A percentile compares a stretch with the other conserved stretches of the same genome.
Conservation (phyloP, 2,888 invertebrate species). For the Agriotes lineatus region DNA sequence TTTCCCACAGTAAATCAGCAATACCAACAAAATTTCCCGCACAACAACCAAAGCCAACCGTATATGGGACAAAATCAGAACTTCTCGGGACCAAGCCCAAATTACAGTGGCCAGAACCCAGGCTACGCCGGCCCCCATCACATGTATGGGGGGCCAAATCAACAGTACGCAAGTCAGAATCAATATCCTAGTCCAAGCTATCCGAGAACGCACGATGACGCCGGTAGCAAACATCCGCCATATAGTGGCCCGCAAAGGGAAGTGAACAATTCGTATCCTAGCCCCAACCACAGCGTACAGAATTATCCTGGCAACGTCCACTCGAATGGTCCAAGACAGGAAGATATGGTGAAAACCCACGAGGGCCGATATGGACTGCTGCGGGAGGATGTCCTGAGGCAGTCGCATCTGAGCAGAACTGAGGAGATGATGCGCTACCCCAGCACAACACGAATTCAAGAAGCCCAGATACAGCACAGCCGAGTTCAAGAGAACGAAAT, state of each 20-base stretch:
- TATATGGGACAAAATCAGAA: slow-evolving; percentile 29
- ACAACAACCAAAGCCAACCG: slow-evolving; percentile 23
- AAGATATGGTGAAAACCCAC: slow-evolving; percentile 46
- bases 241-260: slow-evolving; percentile 45
- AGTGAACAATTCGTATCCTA: slow-evolving; percentile 55
- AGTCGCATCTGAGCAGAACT: slow-evolving; percentile 57
- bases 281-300: slow-evolving; percentile 55
- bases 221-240: slow-evolving; percentile 44
- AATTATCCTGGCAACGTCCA: slow-evolving; percentile 54
- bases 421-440: slow-evolving; percentile 62
- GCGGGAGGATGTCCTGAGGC: slow-evolving; percentile 62
- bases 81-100: slow-evolving; percentile 25
- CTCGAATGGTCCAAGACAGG: slow-evolving; percentile 54
- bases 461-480: slow-evolving; percentile 57
- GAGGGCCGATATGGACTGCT: slow-evolving; percentile 58
- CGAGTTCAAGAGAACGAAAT: slow-evolving; percentile 54
- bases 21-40: slow-evolving; percentile 45
- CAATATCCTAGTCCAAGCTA: slow-evolving; percentile 46
- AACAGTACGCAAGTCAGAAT: slow-evolving; percentile 42
- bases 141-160: slow-evolving; percentile 39
- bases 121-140: slow-evolving; percentile 44
- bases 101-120: slow-evolving; percentile 33
- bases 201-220: slow-evolving; percentile 44
- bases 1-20: slow-evolving; percentile 58
- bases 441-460: slow-evolving; percentile 57